Evolutionary conservation across 1,140 invertebrate genomes (phyloP).

Genomic region (Brachionus rubens): DNA sequence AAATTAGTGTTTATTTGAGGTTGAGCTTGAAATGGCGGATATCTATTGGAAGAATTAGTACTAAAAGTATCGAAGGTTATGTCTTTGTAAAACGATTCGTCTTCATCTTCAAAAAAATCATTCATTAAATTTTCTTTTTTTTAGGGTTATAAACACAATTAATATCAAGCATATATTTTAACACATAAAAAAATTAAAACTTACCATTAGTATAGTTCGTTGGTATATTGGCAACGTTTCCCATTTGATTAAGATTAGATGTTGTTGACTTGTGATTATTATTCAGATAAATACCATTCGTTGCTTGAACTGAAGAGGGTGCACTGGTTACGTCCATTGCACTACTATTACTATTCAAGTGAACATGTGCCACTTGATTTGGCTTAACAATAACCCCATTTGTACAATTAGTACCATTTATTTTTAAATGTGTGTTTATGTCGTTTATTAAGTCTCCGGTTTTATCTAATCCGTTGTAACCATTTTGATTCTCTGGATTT

Average conservation of each 20-base stretch:
- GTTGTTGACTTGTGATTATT: neutral
- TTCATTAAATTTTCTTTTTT: constrained; percentile 30
- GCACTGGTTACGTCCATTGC: constrained; percentile 29
- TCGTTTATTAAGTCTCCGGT: constrained; percentile 22
- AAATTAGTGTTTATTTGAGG: neutral
- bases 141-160: too few species aligned
- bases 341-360: neutral
- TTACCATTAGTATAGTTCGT: constrained; percentile 26
- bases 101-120: constrained; percentile 39
- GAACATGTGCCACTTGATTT: neutral
- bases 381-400: neutral
- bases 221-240: neutral
- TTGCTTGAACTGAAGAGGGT: constrained; percentile 16
- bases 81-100: constrained; percentile 35
- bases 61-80: constrained; percentile 25
- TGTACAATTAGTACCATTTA: neutral
- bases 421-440: constrained; percentile 36
- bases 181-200: constrained; percentile 7
- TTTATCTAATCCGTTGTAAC: neutral
- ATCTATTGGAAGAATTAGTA: neutral
- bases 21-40: neutral
- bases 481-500: neutral
- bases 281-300: constrained; percentile 7
- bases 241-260: constrained; percentile 10
- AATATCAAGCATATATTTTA: neutral